Base-by-base conservation (phyloP, 2,797 vertebrate genomes). In the Phalanger gymnotis region DNA sequence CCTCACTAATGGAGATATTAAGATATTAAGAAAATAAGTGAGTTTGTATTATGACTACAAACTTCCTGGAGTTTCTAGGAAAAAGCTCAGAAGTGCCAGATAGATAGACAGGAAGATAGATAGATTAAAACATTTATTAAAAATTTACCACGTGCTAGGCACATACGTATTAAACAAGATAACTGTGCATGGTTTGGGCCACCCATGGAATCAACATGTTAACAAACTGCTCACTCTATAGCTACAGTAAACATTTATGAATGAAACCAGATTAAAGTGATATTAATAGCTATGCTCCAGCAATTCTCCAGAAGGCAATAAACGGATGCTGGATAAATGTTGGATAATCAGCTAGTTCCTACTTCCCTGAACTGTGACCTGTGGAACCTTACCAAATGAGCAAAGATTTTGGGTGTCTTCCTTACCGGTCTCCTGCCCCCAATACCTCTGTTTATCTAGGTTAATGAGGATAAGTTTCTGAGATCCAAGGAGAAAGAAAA, bases 281-380 rank as follows among this genome's bases (percentile, higher is more conserved):
- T 96, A 94, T 96, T 94, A 96, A 92, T 92, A 94, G 95, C 90
- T 73, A 34, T 93, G 4, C 56, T 92, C 73, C 93, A 93, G 66
- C 94, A 96, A 95, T 73, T 90, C 14, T 95, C 95, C 40, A 3
- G 92, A 93, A 96, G 93, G 94, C 30, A 31, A 93, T 94, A 95
- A 92, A 93, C 55, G 92, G 92, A 94, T 81, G 5, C 91, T 96
- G 97, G 94, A 97, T 90, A 90, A 94, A 91, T 90, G 53, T 54
- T 96, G 90, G 95, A 91, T 52, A 66, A 1, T 95, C 90, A 25
- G 53, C 31, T 91, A 91, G 55, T 87, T 93, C 90, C 90, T 40
- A 56, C 73, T 94, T 96, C 97, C 94, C 95, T 90, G 90, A 96
- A 96, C 53, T 57, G 1, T 52, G 94, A 91, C 61, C 91, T 54